Base-by-base conservation (phyloP, 2,888 invertebrate genomes). In the Isoperla grammatica region DNA sequence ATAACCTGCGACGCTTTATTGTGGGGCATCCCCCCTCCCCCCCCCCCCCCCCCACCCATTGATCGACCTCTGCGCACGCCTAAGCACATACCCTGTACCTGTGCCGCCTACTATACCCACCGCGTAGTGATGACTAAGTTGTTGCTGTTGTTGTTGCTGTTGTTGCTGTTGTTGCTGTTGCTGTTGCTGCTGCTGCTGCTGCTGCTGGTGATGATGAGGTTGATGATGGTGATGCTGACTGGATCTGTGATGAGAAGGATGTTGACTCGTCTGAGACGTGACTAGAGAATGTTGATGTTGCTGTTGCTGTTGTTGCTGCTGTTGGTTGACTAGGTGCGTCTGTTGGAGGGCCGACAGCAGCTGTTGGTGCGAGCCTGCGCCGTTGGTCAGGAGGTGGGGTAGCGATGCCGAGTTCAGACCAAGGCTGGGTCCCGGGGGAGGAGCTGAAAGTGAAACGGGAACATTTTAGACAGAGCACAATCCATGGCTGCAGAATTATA, bases 311-410 rank as follows among this genome's bases (percentile, higher is more conserved):
- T 61, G 64, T 40, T 58, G 61, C 22, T 63, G 62, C 35, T 66
- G 68, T 17, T 64, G 63, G 19, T 78, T 70, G 64, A 75, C 69
- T 68, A 87, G 81, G 71, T 86, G 86, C 22, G 87, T 86, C 69
- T 85, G 64, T 17, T 62, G 86, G 70, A 90, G 75, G 2, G 88
- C 87, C 70, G 86, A 87, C 17, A 90, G 76, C 62, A 90, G 73
- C 70, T 89, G 89, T 70, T 88, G 88, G 83, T 83, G 66, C 43
- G 80, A 78, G n/a, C n/a, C n/a, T n/a, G n/a, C n/a, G 45, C 83
- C 84, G 69, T 84, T 87, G 42, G 87, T 81, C 64, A 90, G 79
- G 55, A 90, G 81, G 74, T 89, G 89, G 57, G 87, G 85, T 68
- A 86, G 69, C 9, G 84, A 80, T 17, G 80, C 75, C 12, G 83